These are phyloP conservation scores for Chelonoidis abingdonii DNA, from an alignment of 2,113 vertebrate species.

Conservation along the genomic window DNA sequence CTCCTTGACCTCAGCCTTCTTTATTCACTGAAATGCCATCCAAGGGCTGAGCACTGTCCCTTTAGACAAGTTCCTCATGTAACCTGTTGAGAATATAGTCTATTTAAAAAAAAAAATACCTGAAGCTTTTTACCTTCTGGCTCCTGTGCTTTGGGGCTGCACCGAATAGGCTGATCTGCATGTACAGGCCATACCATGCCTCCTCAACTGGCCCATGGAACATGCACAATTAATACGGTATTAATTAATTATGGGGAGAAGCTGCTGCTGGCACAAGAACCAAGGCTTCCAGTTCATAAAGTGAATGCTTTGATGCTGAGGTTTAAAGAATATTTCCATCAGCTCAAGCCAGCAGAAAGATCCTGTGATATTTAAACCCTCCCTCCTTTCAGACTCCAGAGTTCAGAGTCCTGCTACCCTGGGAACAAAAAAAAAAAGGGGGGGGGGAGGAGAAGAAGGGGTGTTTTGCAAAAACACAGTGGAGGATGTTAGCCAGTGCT, in stretches of 20 bases:
- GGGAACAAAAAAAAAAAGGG: not conserved
- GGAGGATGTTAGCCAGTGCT: not conserved
- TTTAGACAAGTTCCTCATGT: not conserved
- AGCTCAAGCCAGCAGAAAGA: slow-evolving; percentile 59
- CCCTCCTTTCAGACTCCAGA: not conserved
- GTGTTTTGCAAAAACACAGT: slow-evolving; percentile 3
- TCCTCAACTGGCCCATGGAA: slow-evolving; percentile 37
- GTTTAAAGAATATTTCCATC: slow-evolving; percentile 74
- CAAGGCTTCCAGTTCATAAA: slow-evolving; percentile 75
- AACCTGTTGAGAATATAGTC: not conserved
- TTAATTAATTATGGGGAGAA: slow-evolving; percentile 74
- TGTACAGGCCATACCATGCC: not conserved
- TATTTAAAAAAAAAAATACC: not conserved
- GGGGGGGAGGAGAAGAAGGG: not conserved
- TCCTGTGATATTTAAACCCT: slow-evolving; percentile 59
- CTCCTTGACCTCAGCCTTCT: fast-evolving
- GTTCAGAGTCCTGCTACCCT: not conserved
- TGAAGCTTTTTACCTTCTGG: not conserved
- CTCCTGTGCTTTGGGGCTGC: not conserved
- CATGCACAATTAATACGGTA: slow-evolving; percentile 73
- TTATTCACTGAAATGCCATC: not conserved
- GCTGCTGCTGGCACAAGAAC: slow-evolving; percentile 68
- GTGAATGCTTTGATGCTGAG: slow-evolving; percentile 75
- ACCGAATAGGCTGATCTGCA: not conserved
- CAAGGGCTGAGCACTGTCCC: not conserved